Evolutionary conservation across 2,113 vertebrate species (phyloP).

Genomic region (Tamias sibiricus): DNA sequence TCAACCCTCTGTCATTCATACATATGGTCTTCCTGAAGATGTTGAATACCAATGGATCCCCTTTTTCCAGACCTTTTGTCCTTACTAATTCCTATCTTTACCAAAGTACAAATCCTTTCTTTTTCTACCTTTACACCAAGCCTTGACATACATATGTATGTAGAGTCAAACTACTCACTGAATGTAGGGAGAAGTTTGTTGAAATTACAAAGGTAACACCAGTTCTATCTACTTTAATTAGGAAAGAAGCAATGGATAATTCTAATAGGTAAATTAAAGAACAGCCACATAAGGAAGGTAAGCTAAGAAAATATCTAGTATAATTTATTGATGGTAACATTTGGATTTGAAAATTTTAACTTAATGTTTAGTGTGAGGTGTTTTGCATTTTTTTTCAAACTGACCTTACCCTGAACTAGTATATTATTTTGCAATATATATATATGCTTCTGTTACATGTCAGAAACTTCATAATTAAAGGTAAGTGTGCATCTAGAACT

Average conservation of each 20-base stretch:
- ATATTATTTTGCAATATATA: not conserved
- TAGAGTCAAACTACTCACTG: slow-evolving; percentile 15
- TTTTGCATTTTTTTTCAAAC: not conserved
- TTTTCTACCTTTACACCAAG: not conserved
- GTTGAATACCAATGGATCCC: too few species aligned
- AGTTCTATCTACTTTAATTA: not conserved
- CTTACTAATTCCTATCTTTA: not conserved
- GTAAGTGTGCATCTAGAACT: not conserved
- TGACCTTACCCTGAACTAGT: not conserved
- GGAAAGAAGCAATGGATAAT: not conserved
- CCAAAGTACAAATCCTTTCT: not conserved
- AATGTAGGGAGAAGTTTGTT: not conserved
- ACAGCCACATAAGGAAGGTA: not conserved
- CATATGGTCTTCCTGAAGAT: not conserved
- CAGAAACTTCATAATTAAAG: too few species aligned
- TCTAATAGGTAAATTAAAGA: not conserved
- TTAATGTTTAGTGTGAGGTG: not conserved
- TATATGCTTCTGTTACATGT: too few species aligned
- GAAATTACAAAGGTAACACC: not conserved
- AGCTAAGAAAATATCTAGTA: not conserved
- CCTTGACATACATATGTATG: not conserved
- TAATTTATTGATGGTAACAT: not conserved
- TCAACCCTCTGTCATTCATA: accelerated
- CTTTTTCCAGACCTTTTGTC: not conserved
- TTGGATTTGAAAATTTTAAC: not conserved